Evolutionary conservation across 2,888 invertebrate genomes (phyloP), one percentile per base, ranked within the genome.

Genomic region (Tuta absoluta): DNA sequence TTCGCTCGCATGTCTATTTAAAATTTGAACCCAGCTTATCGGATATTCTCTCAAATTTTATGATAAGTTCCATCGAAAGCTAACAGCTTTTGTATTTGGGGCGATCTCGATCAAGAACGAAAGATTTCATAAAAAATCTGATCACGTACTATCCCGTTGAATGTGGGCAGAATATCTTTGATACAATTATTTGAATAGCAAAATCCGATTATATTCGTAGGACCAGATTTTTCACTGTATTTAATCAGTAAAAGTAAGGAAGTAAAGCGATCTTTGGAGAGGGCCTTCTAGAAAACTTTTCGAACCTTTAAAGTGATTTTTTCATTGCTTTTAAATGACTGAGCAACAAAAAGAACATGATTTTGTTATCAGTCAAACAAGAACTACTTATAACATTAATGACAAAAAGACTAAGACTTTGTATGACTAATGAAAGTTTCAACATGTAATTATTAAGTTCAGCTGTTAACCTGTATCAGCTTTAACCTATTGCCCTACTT

Each of bases 151-250:
- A 69, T 67, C 41, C 28, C 51, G 63, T 71, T 65, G 67, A 68
- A 74, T 79, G 82, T 74, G 80, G 75, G 66, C 67, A 65, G 79
- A 81, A 82, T 82, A 80, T n/a, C 75, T 75, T 76, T 71, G 67
- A 71, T 71, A 67, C 72, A n/a, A n/a, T 70, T 68, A 75, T 64
- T 61, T 61, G 64, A 65, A 24, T 14, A 24, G 53, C 12, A 2
- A 5, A 11, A 23, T 12, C 12, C 4, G 21, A 8, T 49, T 12
- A 21, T 21, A 11, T 21, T 49, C 5, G 21, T 21, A 11, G 49
- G 11, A 21, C 21, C 21, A 11, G 11, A 11, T 49, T 21, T 21
- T 49, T 19, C 0, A 7, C 19, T 21, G 33, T 8, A 10, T 33
- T 33, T 10, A 33, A n/a, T n/a, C n/a, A n/a, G n/a, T n/a, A n/a